Percentiles rank a stretch among this genome's conserved stretches.
Evolutionary conservation across 2,113 vertebrate genomes (phyloP).

Genomic region (Lichenostomus cassidix): DNA sequence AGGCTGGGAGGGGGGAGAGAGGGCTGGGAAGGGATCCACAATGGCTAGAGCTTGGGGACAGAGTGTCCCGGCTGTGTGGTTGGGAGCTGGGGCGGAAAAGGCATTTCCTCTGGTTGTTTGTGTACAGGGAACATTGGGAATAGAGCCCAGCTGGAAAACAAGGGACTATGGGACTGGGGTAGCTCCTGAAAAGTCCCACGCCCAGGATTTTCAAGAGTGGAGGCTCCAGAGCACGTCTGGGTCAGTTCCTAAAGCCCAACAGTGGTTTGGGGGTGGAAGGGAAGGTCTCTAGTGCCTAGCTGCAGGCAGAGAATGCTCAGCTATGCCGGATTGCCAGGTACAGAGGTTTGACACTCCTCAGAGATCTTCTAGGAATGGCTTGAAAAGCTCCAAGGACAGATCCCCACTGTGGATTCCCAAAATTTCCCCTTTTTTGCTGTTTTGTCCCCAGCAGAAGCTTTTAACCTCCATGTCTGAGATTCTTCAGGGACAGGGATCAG

Average conservation of each 20-base stretch:
- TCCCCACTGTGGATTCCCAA: rapidly evolving
- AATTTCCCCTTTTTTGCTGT: neutral
- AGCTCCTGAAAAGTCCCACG: neutral
- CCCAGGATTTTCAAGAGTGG: neutral
- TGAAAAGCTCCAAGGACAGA: neutral
- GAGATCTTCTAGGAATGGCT: rapidly evolving
- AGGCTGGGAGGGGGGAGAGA: neutral
- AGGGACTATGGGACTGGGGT: neutral
- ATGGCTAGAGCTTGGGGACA: neutral
- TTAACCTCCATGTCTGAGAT: neutral
- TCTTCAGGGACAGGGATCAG: rapidly evolving
- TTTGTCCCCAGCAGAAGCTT: neutral
- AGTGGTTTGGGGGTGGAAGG: neutral
- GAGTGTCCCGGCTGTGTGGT: neutral
- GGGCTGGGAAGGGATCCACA: neutral
- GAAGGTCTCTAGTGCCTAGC: neutral
- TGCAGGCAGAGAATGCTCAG: too few species aligned
- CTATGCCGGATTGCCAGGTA: rapidly evolving
- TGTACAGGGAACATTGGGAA: neutral
- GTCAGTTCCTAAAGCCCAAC: neutral
- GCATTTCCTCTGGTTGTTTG: conserved; percentile 28
- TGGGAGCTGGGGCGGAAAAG: neutral
- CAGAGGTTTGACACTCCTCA: neutral
- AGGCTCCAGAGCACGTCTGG: rapidly evolving
- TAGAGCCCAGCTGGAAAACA: neutral